Conservation (phyloP, 2,888 invertebrate species). For the Idaea straminata region DNA sequence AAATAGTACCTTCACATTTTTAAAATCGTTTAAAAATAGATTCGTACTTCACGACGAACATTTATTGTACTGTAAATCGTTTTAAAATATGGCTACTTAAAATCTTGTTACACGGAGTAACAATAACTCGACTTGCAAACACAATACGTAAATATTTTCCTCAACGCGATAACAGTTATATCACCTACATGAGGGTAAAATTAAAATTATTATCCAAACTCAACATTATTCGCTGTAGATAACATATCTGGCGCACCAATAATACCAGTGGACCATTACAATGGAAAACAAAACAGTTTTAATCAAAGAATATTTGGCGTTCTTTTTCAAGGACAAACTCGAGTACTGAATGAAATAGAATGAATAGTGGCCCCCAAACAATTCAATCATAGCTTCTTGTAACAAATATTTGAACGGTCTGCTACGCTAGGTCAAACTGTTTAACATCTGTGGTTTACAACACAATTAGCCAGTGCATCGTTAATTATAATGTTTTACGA, state of each 20-base stretch:
- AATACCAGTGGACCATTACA: not conserved
- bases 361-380: not conserved
- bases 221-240: not conserved
- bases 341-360: not conserved
- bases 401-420: not conserved
- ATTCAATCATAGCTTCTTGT: not conserved
- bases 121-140: not conserved
- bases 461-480: conserved; percentile 11
- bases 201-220: not conserved
- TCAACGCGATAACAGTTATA: not conserved
- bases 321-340: not conserved
- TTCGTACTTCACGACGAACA: not conserved
- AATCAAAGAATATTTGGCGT: not conserved
- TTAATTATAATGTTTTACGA: conserved; percentile 17
- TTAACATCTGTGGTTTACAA: conserved; percentile 2
- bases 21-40: not conserved
- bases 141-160: not conserved
- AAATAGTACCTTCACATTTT: not conserved
- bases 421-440: not conserved
- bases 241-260: not conserved
- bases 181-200: not conserved
- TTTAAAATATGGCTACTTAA: not conserved
- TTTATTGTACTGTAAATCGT: not conserved
- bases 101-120: not conserved
- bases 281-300: not conserved